phyloP scores from a whole-genome alignment of 2,797 vertebrate species.

The Bucorvus abyssinicus region DNA sequence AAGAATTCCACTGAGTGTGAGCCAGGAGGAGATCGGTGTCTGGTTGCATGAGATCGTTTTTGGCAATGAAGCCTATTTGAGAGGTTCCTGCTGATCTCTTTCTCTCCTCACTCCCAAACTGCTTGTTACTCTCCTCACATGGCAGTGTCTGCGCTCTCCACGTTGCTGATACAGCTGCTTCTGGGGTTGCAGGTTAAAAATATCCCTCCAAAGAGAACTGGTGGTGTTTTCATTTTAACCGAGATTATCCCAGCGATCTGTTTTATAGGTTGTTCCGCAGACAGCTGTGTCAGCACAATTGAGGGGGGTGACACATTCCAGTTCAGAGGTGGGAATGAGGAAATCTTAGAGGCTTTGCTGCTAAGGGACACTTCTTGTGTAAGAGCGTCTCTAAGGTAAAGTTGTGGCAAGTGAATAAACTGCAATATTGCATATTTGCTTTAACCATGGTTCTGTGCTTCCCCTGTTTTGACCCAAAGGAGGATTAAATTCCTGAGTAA shows the following conservation, averaged over 20 bases:
- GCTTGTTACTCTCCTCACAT: background rate
- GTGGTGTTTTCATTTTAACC: background rate
- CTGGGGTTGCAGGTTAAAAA: slow-evolving; percentile 32
- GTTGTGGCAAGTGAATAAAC: background rate
- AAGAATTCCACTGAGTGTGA: background rate
- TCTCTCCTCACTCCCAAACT: background rate
- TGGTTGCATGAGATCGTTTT: background rate
- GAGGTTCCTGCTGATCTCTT: background rate
- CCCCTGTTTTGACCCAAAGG: background rate
- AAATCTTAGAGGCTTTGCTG: background rate
- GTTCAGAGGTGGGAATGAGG: background rate
- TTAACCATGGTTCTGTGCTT: background rate
- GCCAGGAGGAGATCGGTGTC: background rate
- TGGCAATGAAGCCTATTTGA: background rate
- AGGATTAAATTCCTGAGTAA: background rate
- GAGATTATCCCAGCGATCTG: background rate
- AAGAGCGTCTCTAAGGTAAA: background rate
- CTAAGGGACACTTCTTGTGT: background rate
- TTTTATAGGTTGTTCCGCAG: background rate
- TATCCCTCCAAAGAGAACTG: background rate
- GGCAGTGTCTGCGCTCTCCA: background rate
- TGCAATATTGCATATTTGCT: background rate
- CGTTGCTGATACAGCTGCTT: slow-evolving; percentile 25
- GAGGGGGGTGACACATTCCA: background rate
- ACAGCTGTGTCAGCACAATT: background rate